phyloP scores from a whole-genome alignment of 2,888 invertebrate species.

The Chrysodeixis includens region DNA sequence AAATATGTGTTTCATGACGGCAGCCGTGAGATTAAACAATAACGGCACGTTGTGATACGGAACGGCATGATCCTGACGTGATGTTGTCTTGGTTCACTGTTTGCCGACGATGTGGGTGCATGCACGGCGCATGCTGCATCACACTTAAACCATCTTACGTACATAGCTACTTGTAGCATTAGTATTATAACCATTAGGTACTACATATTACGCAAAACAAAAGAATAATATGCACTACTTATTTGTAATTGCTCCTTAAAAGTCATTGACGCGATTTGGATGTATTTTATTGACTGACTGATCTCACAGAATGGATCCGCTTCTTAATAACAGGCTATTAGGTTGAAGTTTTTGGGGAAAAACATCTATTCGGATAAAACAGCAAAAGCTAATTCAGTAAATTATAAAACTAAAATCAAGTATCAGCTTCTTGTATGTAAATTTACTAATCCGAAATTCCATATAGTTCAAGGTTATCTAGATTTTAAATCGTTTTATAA shows the following conservation, averaged over 20 bases:
- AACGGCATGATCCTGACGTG: conserved; percentile 32
- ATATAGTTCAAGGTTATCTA: conserved; percentile 38
- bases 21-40: conserved; percentile 29
- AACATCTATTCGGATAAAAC: background rate
- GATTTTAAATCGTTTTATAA: background rate
- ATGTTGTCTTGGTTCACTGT: conserved; percentile 23
- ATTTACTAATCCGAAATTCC: conserved; percentile 6
- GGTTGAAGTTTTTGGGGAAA: background rate
- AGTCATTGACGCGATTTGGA: too few species aligned
- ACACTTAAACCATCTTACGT: background rate
- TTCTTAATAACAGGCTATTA: too few species aligned
- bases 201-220: too few species aligned
- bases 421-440: conserved; percentile 6
- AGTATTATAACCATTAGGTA: too few species aligned
- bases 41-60: conserved; percentile 39
- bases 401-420: conserved; percentile 9
- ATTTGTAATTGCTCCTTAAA: too few species aligned
- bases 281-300: too few species aligned
- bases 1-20: conserved; percentile 49
- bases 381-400: background rate
- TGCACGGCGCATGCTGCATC: conserved; percentile 2
- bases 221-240: too few species aligned
- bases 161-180: background rate
- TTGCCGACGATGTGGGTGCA: conserved; percentile 2
- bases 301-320: background rate